Conservation (phyloP, 1,140 invertebrate genomes). For the Cydia splendana region DNA sequence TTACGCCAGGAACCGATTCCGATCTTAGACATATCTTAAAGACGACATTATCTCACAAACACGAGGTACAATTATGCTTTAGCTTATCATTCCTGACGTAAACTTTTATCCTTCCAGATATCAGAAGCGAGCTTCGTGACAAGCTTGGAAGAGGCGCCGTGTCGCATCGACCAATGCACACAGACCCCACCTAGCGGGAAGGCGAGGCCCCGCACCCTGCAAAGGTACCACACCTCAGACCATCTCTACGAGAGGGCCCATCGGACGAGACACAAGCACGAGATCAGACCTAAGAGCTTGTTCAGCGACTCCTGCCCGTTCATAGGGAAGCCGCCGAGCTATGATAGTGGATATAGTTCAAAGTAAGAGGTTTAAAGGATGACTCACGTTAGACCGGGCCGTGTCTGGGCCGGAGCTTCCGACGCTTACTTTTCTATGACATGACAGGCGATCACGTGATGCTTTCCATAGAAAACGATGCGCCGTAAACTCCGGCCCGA, state of each 20-base stretch:
- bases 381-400: no score
- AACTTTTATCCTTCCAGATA: constrained; percentile 53
- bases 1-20: neutral
- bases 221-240: constrained; percentile 73
- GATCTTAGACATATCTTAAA: no score
- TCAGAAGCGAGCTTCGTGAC: constrained; percentile 74
- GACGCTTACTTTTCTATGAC: no score
- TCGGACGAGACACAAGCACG: constrained; percentile 50
- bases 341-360: constrained; percentile 60
- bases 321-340: constrained; percentile 65
- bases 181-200: constrained; percentile 70
- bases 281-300: constrained; percentile 60
- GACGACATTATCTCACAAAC: no score
- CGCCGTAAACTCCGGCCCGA: no score
- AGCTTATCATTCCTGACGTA: neutral
- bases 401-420: no score
- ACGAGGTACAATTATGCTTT: no score
- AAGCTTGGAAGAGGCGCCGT: constrained; percentile 62
- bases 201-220: constrained; percentile 59
- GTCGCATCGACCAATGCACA: constrained; percentile 68
- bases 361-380: constrained; percentile 56
- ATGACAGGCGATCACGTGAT: no score
- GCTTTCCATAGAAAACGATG: no score
- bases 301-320: constrained; percentile 63
- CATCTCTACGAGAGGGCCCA: constrained; percentile 63